These are phyloP conservation scores for Drosophila phalerata DNA, from an alignment of 2,888 invertebrate genomes.

Conservation along the genomic window DNA sequence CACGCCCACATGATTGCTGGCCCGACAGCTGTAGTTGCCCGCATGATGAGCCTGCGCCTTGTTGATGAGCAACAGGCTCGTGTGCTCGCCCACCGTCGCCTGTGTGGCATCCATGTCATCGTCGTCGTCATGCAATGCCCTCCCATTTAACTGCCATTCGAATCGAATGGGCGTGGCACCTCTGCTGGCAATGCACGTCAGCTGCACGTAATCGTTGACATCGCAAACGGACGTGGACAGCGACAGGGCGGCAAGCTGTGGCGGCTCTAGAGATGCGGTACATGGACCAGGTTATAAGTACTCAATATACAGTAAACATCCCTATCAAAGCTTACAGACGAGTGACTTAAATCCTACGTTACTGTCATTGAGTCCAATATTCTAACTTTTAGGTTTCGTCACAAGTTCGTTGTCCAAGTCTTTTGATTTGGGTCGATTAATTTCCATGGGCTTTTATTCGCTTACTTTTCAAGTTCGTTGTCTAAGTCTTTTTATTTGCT, in stretches of 20 bases:
- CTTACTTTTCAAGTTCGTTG: neutral
- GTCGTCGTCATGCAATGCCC: conserved; percentile 59
- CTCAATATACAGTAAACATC: neutral
- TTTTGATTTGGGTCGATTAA: neutral
- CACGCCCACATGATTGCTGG: conserved; percentile 87
- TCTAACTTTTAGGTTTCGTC: neutral
- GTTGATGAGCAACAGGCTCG: conserved; percentile 88
- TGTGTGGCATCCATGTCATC: conserved; percentile 73
- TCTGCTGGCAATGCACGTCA: conserved; percentile 93
- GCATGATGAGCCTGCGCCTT: conserved; percentile 88
- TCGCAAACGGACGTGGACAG: conserved; percentile 83
- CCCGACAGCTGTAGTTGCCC: conserved; percentile 88
- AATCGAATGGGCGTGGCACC: conserved; percentile 90
- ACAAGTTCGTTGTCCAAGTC: neutral
- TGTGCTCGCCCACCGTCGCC: conserved; percentile 83
- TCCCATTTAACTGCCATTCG: conserved; percentile 86
- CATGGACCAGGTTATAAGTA: conserved; percentile 3
- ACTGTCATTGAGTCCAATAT: no score
- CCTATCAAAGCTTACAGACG: neutral
- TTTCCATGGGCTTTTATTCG: neutral
- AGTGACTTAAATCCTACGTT: neutral
- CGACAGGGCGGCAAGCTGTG: conserved; percentile 80
- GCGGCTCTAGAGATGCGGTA: conserved; percentile 71
- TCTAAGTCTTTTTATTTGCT: conserved; percentile 25
- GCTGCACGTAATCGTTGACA: conserved; percentile 90